Percentiles rank a stretch among this genome's conserved stretches.
phyloP scores from a whole-genome alignment of 92 coral and sea anemone species.

The Actinernus sp. region DNA sequence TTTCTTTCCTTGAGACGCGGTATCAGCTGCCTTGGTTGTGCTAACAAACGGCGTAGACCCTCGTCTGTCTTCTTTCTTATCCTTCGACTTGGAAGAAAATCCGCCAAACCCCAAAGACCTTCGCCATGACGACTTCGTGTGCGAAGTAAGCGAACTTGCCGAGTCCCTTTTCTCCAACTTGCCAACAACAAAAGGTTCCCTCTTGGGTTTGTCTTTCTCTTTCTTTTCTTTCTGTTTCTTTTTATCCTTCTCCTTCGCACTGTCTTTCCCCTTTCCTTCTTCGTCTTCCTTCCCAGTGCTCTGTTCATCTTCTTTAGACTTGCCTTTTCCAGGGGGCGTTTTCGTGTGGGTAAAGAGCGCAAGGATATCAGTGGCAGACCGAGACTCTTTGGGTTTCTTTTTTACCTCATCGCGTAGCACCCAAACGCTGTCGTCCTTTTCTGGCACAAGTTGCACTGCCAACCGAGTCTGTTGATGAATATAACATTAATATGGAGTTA shows the following conservation, averaged over 20 bases:
- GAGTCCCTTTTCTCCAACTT: constrained; percentile 78
- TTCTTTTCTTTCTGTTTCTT: background rate
- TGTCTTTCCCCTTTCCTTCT: background rate
- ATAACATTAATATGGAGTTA: too few species aligned
- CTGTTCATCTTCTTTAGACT: background rate
- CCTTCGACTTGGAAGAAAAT: constrained; percentile 62
- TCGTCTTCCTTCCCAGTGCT: background rate
- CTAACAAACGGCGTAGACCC: constrained; percentile 9
- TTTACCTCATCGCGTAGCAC: constrained; percentile 5
- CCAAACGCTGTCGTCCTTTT: constrained; percentile 37
- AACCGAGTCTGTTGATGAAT: too few species aligned
- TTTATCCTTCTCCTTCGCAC: background rate
- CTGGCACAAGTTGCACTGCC: constrained; percentile 38
- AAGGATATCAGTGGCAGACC: too few species aligned
- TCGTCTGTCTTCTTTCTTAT: constrained; percentile 73
- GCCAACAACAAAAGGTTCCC: constrained; percentile 13
- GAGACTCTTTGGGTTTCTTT: background rate
- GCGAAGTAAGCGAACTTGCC: constrained; percentile 42
- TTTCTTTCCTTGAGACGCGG: constrained; percentile 11
- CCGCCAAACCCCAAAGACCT: constrained; percentile 79
- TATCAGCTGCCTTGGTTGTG: constrained; percentile 16
- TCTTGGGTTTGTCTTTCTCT: constrained; percentile 36
- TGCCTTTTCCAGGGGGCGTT: background rate
- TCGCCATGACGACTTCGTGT: constrained; percentile 82
- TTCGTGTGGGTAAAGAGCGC: too few species aligned